Percentiles rank a stretch among this genome's conserved stretches.
phyloP scores from a whole-genome alignment of 1,140 invertebrate genomes.

The Mactra quadrangularis region DNA sequence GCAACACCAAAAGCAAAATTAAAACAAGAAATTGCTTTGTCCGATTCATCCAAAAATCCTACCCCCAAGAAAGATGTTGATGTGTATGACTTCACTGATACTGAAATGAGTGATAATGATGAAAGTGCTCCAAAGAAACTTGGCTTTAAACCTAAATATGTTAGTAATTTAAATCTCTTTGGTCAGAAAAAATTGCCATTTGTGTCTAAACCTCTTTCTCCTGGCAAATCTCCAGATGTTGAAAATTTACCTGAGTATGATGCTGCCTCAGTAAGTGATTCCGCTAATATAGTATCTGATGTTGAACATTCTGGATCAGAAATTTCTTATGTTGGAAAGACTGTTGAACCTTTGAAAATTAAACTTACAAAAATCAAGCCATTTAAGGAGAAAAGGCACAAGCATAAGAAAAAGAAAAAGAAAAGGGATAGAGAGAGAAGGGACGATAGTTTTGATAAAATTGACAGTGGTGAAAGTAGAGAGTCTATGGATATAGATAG shows the following conservation, averaged over 20 bases:
- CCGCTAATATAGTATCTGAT: not conserved
- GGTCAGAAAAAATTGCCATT: constrained; percentile 46
- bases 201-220: constrained; percentile 49
- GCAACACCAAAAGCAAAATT: constrained; percentile 9
- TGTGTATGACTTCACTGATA: constrained; percentile 61
- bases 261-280: not conserved
- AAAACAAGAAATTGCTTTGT: not conserved
- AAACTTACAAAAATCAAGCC: constrained; percentile 57
- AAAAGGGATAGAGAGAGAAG: constrained; percentile 48
- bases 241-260: not conserved
- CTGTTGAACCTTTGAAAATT: constrained; percentile 58
- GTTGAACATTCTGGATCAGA: constrained; percentile 25
- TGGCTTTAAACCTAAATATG: constrained; percentile 57
- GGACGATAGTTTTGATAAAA: constrained; percentile 7
- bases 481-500: not conserved
- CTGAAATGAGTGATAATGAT: constrained; percentile 61
- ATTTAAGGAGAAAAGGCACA: constrained; percentile 58
- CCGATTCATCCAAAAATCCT: constrained; percentile 9
- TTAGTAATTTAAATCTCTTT: constrained; percentile 49
- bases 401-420: constrained; percentile 59
- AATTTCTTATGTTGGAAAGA: constrained; percentile 51
- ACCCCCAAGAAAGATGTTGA: constrained; percentile 51
- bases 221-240: not conserved
- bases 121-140: constrained; percentile 29
- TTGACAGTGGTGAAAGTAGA: constrained; percentile 23